A percentile compares a stretch with the other conserved stretches of the same genome.
These are phyloP conservation scores for Muscina levida DNA, from an alignment of 2,888 invertebrate species.

Conservation along the genomic window DNA sequence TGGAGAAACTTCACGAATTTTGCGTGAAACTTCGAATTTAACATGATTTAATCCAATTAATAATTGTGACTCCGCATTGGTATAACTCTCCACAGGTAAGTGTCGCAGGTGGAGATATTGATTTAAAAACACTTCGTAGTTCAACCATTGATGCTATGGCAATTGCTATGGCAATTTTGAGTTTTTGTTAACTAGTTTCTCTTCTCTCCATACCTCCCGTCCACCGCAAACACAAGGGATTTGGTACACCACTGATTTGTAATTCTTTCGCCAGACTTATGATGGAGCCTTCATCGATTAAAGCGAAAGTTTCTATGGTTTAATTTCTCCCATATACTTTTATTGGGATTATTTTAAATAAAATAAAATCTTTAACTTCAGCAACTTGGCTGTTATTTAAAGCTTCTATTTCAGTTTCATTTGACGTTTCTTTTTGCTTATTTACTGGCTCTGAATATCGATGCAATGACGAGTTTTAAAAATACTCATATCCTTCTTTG, in stretches of 20 bases:
- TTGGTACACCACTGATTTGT: slow-evolving; percentile 9
- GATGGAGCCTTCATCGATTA: slow-evolving; percentile 4
- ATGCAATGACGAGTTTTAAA: slow-evolving; percentile 33
- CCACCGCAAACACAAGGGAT: slow-evolving; percentile 37
- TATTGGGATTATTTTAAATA: slow-evolving; percentile 49
- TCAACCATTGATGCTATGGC: slow-evolving; percentile 10
- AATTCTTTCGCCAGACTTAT: slow-evolving; percentile 10
- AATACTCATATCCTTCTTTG: slow-evolving; percentile 38
- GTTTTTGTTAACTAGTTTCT: slow-evolving; percentile 25
- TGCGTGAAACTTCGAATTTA: slow-evolving; percentile 31
- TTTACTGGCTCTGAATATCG: slow-evolving; percentile 11
- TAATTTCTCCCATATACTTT: slow-evolving; percentile 38
- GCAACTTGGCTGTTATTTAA: slow-evolving; percentile 14
- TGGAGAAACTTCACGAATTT: too few species aligned
- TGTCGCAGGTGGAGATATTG: slow-evolving; percentile 45
- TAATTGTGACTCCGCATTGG: slow-evolving; percentile 29
- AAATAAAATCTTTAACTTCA: slow-evolving; percentile 13
- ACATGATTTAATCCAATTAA: slow-evolving; percentile 53
- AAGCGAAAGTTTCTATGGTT: slow-evolving; percentile 33
- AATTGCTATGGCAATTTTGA: slow-evolving; percentile 31
- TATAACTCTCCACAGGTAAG: slow-evolving; percentile 36
- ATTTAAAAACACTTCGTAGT: neutral
- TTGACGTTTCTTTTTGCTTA: slow-evolving; percentile 17
- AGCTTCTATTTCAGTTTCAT: neutral
- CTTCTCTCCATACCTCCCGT: slow-evolving; percentile 34